These are phyloP conservation scores for Scartelaos histophorus DNA, from an alignment of 2,113 vertebrate species.

Conservation along the genomic window DNA sequence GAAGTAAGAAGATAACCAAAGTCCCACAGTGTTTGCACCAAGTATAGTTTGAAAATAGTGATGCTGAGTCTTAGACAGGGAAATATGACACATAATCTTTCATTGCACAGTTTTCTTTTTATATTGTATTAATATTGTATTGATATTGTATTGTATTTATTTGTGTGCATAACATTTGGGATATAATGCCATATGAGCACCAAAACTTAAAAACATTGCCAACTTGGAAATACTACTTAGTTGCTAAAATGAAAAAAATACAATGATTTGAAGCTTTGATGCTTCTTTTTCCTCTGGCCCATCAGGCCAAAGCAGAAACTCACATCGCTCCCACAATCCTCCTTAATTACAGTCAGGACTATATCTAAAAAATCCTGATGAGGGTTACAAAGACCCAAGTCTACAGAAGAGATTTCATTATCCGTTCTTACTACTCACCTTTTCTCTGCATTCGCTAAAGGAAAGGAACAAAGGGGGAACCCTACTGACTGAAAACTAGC, in stretches of 20 bases:
- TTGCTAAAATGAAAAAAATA: neutral
- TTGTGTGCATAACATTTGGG: no score
- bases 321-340: slow-evolving; percentile 72
- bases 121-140: no score
- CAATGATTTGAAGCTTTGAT: slow-evolving; percentile 66
- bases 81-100: no score
- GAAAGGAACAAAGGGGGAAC: slow-evolving; percentile 94
- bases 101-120: no score
- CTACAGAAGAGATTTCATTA: slow-evolving; percentile 89
- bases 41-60: no score
- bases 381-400: slow-evolving; percentile 85
- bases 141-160: no score
- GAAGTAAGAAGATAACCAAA: neutral
- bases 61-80: no score
- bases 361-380: slow-evolving; percentile 70
- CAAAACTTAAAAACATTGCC: neutral
- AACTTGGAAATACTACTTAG: neutral
- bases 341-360: slow-evolving; percentile 77
- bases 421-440: slow-evolving; percentile 91
- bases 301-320: slow-evolving; percentile 58
- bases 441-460: slow-evolving; percentile 90
- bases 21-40: no score
- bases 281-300: slow-evolving; percentile 58
- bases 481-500: slow-evolving; percentile 96
- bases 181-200: no score